Base-by-base conservation (phyloP, 1,140 invertebrate genomes). In the Bombus confusus region DNA sequence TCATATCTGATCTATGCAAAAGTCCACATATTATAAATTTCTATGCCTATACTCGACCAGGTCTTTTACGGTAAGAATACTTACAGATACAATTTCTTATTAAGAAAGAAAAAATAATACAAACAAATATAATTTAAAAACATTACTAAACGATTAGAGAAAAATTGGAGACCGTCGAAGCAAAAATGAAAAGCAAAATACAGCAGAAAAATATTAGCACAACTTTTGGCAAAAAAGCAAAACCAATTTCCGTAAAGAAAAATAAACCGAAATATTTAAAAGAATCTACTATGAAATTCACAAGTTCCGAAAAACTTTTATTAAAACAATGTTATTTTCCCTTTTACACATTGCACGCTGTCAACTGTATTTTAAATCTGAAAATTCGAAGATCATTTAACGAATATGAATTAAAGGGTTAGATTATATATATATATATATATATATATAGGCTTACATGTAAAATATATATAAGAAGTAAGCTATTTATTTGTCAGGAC, bases 1-100 rank as follows among this genome's bases (percentile, higher is more conserved):
- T 85, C n/a, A 80, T 85, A 37, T 72, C 77, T 3, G 52, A 85
- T 52, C 72, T 64, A 37, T 73, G 83, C 18, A 85, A 80, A 73
- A 28, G 37, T 15, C 57, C 77, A 4, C 39, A 80, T 22, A 22
- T 72, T 47, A 80, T 85, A 34, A 80, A 85, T 39, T 85, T 85
- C 41, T 71, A 47, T 18, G 83, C 83, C 1, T 62, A 64, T n/a
- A 85, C 83, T 39, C 68, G 83, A 31, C 83, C 83, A 62, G 83
- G 83, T 2, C 41, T 85, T 43, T 80, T 85, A 47, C 83, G 83
- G 83, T 85, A 34, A 80, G 76, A 64, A 41, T 41, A 10, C 0
- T 43, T n/a, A 1, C 3, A 43, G 18, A 39, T 2, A 66, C 1
- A 8, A 37, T 31, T n/a, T 47, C 13, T 59, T 39, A 31, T 37